A percentile compares a stretch with the other conserved stretches of the same genome.
Conservation (phyloP, 2,113 vertebrate genomes). For the Natator depressus region DNA sequence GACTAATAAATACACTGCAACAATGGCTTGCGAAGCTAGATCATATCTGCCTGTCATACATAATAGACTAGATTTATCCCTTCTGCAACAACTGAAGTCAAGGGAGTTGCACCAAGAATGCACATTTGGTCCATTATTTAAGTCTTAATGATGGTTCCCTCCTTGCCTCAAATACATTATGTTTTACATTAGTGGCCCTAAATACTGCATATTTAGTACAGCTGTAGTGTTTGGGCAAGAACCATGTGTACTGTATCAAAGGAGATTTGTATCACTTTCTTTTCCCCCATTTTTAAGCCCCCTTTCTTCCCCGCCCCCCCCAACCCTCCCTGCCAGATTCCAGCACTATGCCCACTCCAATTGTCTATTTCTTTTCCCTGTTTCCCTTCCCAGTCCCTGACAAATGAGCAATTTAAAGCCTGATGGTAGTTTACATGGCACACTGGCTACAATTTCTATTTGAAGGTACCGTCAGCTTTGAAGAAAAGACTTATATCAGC, state of each 20-base stretch:
- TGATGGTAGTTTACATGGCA: background rate
- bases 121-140: background rate
- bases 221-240: background rate
- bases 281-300: background rate
- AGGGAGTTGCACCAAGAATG: background rate
- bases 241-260: background rate
- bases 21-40: background rate
- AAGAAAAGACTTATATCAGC: background rate
- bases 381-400: background rate
- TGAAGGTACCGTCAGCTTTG: background rate
- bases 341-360: background rate
- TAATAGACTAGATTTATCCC: background rate
- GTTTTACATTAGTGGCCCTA: background rate
- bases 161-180: background rate
- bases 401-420: background rate
- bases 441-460: background rate
- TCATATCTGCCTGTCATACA: background rate
- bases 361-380: background rate
- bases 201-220: background rate
- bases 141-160: background rate
- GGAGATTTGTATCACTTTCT: background rate
- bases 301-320: too few species aligned
- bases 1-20: background rate
- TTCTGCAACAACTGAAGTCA: background rate
- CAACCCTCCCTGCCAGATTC: background rate